Base-by-base conservation (phyloP, 1,140 invertebrate genomes). In the Apolygus lucorum region DNA sequence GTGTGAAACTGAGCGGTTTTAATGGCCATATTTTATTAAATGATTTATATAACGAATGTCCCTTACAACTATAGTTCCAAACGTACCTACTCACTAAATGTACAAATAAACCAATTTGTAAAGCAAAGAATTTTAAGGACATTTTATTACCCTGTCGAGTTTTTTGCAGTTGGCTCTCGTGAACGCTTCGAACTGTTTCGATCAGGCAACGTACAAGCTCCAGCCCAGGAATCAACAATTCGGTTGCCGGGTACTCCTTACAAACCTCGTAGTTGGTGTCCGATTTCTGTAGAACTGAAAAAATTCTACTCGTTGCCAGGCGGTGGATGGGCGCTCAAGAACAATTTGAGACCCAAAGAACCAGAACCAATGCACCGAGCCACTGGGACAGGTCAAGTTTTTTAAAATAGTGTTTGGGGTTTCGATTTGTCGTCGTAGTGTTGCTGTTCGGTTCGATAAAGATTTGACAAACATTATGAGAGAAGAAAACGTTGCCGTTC, bases 291-390 rank as follows among this genome's bases (percentile, higher is more conserved):
- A 25, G 28, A 64, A 42, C 4, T 42, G 34, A 4, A 17, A 42
- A 4, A 17, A 17, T 42, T 42, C 17, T 42, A 42, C 34, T 25
- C 63, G n/a, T 26, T 64, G 22, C 63, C 63, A 64, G 63, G 63
- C 63, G 28, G 63, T 64, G 63, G 28, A 1, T 64, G 25, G 24
- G 63, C 63, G 26, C 63, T 26, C 22, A 25, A 27, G 22, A 27
- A 28, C 17, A 64, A 64, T 25, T 64, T 26, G n/a, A 64, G 27
- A 27, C 28, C 28, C 22, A 64, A 21, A 27, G 63, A 28, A 64
- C 25, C 63, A 26, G n/a, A 42, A 42, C 4, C 4, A 42, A 8
- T 42, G 34, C 34, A 4, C 4, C 17, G 4, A 17, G 4, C 4
- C 17, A 17, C 34, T 42, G 17, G 17, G 34, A 4, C 34, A 42